Evolutionary conservation across 2,113 vertebrate species (phyloP), one percentile per base, ranked within the genome.

Genomic region (Thinocorus orbignyianus): DNA sequence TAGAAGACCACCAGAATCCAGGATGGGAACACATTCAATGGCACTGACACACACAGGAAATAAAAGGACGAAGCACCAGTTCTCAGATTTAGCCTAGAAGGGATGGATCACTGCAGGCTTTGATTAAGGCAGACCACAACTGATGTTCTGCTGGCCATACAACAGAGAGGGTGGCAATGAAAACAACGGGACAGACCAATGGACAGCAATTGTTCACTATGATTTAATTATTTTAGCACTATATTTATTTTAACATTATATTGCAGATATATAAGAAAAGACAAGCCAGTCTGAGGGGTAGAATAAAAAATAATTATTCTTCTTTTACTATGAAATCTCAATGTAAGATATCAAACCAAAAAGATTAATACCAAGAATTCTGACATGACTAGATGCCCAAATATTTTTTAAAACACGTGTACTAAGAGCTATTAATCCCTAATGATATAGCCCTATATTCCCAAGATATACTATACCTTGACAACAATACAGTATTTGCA

Each of bases 201-300:
- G 30, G 70, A 65, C 18, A 79, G 31, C 14, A 71, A 26, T 10
- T 41, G 42, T 41, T 41, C 77, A 33, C 39, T 51, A 31, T 7
- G 14, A 82, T 24, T 46, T 18, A 46, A 46, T 46, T 78, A 54
- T 54, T 48, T 65, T 58, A 80, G n/a, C 4, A 9, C n/a, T 23
- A 16, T 13, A 31, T 15, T 62, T 78, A 49, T 54, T 48, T 70
- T 58, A 80, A n/a, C 4, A 9, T 31, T 26, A 19, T 16, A 35
- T 13, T 62, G 17, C 0, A 0, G 25, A 30, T 31, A 4, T 58
- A 8, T 57, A 55, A 33, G 54, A 80, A 51, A 23, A 83, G 25
- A 81, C 16, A 52, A 52, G 30, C 6, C 37, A 51, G 25, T 17
- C 31, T 0, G 0, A 33, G 11, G 7, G 10, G 8, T 30, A 9